Evolutionary conservation across 1,140 invertebrate species (phyloP).

Genomic region (Lutraria rhynchaena): DNA sequence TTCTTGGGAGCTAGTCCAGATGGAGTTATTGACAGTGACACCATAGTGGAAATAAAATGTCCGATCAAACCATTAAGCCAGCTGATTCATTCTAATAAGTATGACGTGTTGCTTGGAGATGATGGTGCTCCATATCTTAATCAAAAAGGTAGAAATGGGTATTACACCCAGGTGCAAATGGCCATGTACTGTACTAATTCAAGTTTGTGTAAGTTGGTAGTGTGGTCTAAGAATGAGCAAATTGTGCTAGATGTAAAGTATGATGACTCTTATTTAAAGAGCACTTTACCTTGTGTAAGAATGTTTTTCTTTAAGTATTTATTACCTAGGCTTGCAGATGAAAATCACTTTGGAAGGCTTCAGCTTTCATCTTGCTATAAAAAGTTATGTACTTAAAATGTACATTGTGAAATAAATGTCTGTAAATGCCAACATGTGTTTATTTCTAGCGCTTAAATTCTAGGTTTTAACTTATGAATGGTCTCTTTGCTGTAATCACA

Average conservation of each 20-base stretch:
- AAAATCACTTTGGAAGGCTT: background rate
- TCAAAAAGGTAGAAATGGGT: slow-evolving; percentile 41
- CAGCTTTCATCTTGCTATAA: background rate
- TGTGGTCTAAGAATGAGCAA: background rate
- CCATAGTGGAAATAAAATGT: slow-evolving; percentile 39
- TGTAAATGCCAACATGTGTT: too few relatives aligned
- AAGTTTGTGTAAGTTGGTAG: slow-evolving; percentile 1
- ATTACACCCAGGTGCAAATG: slow-evolving; percentile 36
- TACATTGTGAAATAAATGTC: too few relatives aligned
- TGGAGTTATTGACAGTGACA: slow-evolving; percentile 25
- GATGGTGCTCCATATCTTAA: background rate
- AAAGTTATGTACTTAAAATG: background rate
- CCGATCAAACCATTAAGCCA: slow-evolving; percentile 8
- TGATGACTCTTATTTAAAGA: background rate
- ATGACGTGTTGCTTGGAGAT: slow-evolving; percentile 17
- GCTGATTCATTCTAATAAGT: slow-evolving; percentile 15
- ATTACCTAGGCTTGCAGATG: background rate
- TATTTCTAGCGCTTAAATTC: too few relatives aligned
- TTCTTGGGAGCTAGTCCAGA: slow-evolving; percentile 29
- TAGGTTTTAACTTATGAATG: too few relatives aligned
- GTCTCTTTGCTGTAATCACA: too few relatives aligned
- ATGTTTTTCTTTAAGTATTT: slow-evolving; percentile 17
- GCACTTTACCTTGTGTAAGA: background rate
- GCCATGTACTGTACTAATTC: slow-evolving; percentile 18
- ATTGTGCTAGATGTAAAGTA: background rate